These are phyloP conservation scores for Flexamia atlantica DNA, from an alignment of 2,888 invertebrate species.

Conservation along the genomic window DNA sequence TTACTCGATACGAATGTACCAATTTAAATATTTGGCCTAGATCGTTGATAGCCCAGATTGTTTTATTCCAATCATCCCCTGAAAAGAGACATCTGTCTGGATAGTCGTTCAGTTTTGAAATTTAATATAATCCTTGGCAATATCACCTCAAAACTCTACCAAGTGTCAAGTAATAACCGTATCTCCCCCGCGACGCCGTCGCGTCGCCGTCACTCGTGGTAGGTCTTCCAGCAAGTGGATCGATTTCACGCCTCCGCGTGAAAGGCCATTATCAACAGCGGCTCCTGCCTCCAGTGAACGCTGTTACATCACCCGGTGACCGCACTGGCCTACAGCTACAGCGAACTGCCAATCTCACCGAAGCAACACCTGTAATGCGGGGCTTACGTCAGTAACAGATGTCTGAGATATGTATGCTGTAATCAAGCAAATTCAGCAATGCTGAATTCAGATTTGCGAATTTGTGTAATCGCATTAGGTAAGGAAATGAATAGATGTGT, in stretches of 20 bases:
- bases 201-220: background rate
- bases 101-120: too few species aligned
- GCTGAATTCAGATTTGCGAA: too few species aligned
- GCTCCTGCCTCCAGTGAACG: background rate
- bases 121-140: too few species aligned
- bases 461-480: too few species aligned
- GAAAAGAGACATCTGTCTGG: too few species aligned
- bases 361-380: conserved; percentile 13
- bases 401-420: background rate
- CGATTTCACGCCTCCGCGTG: background rate
- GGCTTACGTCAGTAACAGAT: conserved; percentile 9
- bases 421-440: too few species aligned
- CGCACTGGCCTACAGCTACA: background rate
- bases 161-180: background rate
- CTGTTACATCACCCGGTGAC: background rate
- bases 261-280: conserved; percentile 22
- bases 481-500: too few species aligned
- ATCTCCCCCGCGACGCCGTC: background rate
- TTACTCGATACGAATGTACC: too few species aligned
- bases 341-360: conserved; percentile 23
- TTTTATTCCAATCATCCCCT: too few species aligned
- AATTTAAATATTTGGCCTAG: too few species aligned
- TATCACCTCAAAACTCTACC: too few species aligned
- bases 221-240: background rate
- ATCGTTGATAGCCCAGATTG: too few species aligned